Conservation (phyloP, 2,888 invertebrate species). For the Pyrocoelia pectoralis region DNA sequence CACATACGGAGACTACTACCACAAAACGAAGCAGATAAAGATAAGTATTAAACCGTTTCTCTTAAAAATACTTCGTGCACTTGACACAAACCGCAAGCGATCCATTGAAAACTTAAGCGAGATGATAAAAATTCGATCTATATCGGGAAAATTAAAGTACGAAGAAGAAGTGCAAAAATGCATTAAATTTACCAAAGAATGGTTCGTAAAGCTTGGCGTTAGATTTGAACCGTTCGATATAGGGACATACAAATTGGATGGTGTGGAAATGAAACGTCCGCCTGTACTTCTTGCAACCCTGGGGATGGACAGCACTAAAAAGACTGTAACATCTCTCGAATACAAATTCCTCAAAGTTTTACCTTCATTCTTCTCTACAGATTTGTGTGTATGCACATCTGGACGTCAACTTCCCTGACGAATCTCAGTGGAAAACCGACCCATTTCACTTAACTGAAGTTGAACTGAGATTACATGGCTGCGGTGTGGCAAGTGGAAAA, state of each 20-base stretch:
- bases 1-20: constrained; percentile 55
- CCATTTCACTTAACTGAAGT: constrained; percentile 56
- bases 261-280: constrained; percentile 54
- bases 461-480: constrained; percentile 55
- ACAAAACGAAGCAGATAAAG: constrained; percentile 47
- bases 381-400: constrained; percentile 57
- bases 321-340: constrained; percentile 53
- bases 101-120: constrained; percentile 54
- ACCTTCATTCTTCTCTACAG: constrained; percentile 38
- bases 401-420: constrained; percentile 57
- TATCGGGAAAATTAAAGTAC: constrained; percentile 53
- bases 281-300: constrained; percentile 56
- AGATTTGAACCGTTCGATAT: constrained; percentile 57
- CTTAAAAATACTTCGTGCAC: constrained; percentile 55
- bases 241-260: constrained; percentile 51
- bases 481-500: constrained; percentile 59
- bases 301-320: constrained; percentile 48
- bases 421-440: constrained; percentile 54
- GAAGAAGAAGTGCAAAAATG: constrained; percentile 50
- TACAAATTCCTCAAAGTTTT: background rate
- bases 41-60: constrained; percentile 55
- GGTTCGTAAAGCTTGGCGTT: constrained; percentile 57
- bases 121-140: constrained; percentile 55
- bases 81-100: constrained; percentile 53
- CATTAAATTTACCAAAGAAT: constrained; percentile 54